Conservation (phyloP, 92 coral and sea anemone species). For the Zoanthus solanderi region DNA sequence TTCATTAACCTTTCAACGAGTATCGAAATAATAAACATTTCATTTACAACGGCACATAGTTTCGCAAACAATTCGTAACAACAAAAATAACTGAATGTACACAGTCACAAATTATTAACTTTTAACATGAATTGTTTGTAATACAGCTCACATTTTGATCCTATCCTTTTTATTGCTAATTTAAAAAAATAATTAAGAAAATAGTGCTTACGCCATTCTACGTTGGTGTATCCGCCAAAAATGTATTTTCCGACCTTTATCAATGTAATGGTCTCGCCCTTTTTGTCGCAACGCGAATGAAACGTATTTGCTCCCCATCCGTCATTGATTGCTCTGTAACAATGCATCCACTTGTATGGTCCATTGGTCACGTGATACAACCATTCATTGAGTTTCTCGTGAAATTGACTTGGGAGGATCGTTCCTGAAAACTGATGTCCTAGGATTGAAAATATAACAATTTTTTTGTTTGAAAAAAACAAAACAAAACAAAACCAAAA, state of each 20-base stretch:
- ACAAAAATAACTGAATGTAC: no score
- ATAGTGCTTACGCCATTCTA: constrained; percentile 25
- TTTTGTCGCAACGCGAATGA: constrained; percentile 25
- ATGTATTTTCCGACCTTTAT: constrained; percentile 20
- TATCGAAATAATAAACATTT: no score
- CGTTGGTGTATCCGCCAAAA: constrained; percentile 45
- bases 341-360: background rate
- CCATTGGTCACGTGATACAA: background rate
- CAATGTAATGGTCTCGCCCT: constrained; percentile 34
- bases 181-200: no score
- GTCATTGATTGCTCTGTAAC: constrained; percentile 2
- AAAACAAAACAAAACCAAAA: background rate
- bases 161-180: no score
- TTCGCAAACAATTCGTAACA: no score
- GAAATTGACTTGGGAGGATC: background rate
- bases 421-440: background rate
- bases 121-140: no score
- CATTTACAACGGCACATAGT: no score
- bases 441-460: background rate
- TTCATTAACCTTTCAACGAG: no score
- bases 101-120: no score
- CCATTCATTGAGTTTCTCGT: constrained; percentile 16
- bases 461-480: background rate
- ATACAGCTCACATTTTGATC: no score
- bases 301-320: constrained; percentile 40